Base-by-base conservation (phyloP, 2,888 invertebrate species). In the Drosophila fulvimacula region DNA sequence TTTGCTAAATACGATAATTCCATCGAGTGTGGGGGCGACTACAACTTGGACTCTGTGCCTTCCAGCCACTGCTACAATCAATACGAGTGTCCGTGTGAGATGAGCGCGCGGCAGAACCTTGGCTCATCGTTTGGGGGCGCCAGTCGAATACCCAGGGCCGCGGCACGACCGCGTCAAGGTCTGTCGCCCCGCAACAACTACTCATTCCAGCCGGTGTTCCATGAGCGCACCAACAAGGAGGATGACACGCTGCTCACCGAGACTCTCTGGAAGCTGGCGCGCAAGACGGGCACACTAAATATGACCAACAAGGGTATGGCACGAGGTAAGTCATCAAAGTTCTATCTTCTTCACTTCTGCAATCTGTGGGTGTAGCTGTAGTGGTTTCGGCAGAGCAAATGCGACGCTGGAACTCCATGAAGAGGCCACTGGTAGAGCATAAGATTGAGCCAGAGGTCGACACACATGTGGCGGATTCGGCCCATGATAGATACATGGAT, bases 221-320 rank as follows among this genome's bases (percentile, higher is more conserved):
- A 96, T 90, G 93, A 94, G 89, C 95, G 96, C 7, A 48, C 53
- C 21, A 59, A 1, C 1, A 15, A 44, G 3, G 95, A 95, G 76
- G 96, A 96, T 87, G 95, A 96, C 71, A 93, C 93, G 64, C 94
- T 95, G 90, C 91, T 97, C 71, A 94, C 96, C 34, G 93, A 94
- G 62, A 95, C 95, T 55, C 92, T 97, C 83, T 94, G 98, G 63
- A 96, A 97, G 92, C 95, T 95, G 76, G 97, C 97, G 5, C 95
- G 97, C 86, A 95, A 95, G 90, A 95, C 96, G 73, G 98, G 98
- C 21, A 95, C 95, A 79, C 93, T 98, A 44, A 96, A 96, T 93
- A 94, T 98, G 80, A 95, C 96, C 63, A 95, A 95, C 76, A 94
- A 94, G 90, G 96, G 95, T 81, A 93, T 97, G 78, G 94, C 94